phyloP scores from a whole-genome alignment of 1,140 invertebrate species.

The Aphelinus atriplicis region DNA sequence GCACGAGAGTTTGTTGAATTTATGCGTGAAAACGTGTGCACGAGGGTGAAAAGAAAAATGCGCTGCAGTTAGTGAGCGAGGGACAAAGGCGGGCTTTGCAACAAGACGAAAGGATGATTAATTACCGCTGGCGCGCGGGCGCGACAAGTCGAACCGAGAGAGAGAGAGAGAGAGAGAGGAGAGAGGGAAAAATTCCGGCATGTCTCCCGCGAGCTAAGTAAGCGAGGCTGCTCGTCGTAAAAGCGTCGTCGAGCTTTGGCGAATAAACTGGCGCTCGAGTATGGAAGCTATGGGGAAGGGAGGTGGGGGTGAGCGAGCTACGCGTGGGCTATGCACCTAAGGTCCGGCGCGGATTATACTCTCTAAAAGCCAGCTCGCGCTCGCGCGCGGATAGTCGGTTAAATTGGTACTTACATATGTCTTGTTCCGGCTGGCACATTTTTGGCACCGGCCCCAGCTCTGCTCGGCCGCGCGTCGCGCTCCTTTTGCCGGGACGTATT shows the following conservation, averaged over 20 bases:
- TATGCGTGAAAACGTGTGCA: too few species aligned
- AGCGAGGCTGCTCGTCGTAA: neutral
- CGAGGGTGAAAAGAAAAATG: too few species aligned
- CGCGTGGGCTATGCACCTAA: neutral
- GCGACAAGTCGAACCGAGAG: too few species aligned
- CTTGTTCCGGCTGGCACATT: slow-evolving; percentile 61
- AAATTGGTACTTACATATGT: slow-evolving; percentile 65
- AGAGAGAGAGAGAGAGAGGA: neutral
- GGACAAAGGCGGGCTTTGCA: too few species aligned
- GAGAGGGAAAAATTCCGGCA: too few species aligned
- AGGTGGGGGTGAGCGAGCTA: slow-evolving; percentile 40
- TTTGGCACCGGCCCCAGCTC: slow-evolving; percentile 60
- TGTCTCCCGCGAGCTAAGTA: neutral
- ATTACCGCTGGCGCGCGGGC: too few species aligned
- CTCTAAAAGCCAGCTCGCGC: slow-evolving; percentile 45
- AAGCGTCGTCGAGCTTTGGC: too few species aligned
- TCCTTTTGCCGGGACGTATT: slow-evolving; percentile 53
- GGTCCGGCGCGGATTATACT: slow-evolving; percentile 48
- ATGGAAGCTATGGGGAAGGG: neutral
- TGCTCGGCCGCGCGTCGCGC: slow-evolving; percentile 6
- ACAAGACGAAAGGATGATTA: too few species aligned
- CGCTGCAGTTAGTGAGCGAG: too few species aligned
- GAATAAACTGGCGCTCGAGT: neutral
- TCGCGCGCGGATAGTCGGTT: slow-evolving; percentile 48
- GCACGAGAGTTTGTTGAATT: too few species aligned